Percentiles rank a stretch among this genome's conserved stretches.
phyloP scores from a whole-genome alignment of 2,888 invertebrate genomes.

The Parthenolecanium corni region DNA sequence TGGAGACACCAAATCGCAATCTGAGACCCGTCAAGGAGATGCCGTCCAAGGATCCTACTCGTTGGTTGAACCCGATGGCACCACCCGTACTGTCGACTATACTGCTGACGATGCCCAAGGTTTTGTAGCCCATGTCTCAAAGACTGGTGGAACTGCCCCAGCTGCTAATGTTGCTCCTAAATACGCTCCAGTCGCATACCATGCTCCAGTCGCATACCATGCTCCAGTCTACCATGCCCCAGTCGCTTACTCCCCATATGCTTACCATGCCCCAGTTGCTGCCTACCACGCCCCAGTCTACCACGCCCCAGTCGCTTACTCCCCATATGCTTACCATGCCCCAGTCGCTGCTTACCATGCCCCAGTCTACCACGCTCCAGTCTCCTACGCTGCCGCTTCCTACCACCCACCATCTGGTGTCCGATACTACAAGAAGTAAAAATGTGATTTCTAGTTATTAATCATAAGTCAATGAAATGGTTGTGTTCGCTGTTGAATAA shows the following conservation, averaged over 20 bases:
- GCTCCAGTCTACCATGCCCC: conserved; percentile 29
- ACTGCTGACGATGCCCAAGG: conserved; percentile 34
- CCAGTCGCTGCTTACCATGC: conserved; percentile 14
- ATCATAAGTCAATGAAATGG: too few relatives aligned
- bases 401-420: not conserved
- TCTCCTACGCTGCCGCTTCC: not conserved
- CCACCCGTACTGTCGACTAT: conserved; percentile 34
- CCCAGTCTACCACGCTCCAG: not conserved
- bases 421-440: too few relatives aligned
- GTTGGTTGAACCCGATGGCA: conserved; percentile 34
- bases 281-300: too few relatives aligned
- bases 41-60: conserved; percentile 34
- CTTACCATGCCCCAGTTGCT: conserved; percentile 31
- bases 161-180: too few relatives aligned
- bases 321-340: conserved; percentile 21
- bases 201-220: conserved; percentile 13
- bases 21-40: conserved; percentile 34
- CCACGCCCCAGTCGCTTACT: conserved; percentile 23
- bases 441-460: too few relatives aligned
- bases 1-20: conserved; percentile 34
- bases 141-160: conserved; percentile 29
- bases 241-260: too few relatives aligned
- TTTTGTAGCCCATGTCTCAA: conserved; percentile 34
- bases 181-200: conserved; percentile 27
- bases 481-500: too few relatives aligned